These are phyloP conservation scores for Lepidocyrtoides sp. DNA, from an alignment of 2,888 invertebrate genomes.

Conservation along the genomic window DNA sequence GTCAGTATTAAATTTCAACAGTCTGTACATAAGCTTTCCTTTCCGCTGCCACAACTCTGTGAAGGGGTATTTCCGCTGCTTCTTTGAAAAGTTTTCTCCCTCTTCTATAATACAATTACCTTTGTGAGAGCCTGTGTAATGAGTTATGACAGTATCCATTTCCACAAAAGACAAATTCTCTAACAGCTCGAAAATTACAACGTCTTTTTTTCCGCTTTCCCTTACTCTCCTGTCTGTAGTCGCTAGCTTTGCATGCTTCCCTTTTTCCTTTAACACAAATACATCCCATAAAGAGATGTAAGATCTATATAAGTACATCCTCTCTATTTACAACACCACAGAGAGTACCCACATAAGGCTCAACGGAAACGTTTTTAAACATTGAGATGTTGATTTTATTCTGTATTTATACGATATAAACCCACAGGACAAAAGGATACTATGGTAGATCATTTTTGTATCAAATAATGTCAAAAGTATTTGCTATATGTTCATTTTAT, in stretches of 20 bases:
- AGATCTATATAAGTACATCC: neutral
- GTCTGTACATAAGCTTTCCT: neutral
- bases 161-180: slow-evolving; percentile 71
- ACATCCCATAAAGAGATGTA: neutral
- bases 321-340: neutral
- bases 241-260: neutral
- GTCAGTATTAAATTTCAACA: neutral
- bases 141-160: slow-evolving; percentile 74
- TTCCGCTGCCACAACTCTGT: neutral
- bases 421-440: too few species aligned
- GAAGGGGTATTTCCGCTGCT: neutral
- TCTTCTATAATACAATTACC: slow-evolving; percentile 61
- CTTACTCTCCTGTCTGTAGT: neutral
- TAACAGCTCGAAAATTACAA: slow-evolving; percentile 64
- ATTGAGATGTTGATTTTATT: slow-evolving; percentile 57
- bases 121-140: slow-evolving; percentile 64
- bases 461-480: too few species aligned
- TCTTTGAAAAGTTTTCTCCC: slow-evolving; percentile 14
- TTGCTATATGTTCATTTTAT: too few species aligned
- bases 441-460: too few species aligned
- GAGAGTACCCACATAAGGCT: slow-evolving; percentile 11
- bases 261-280: neutral
- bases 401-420: neutral
- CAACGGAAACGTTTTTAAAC: slow-evolving; percentile 48
- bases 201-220: slow-evolving; percentile 9